Evolutionary conservation across 2,113 vertebrate genomes (phyloP).

Genomic region (Butorides virescens): DNA sequence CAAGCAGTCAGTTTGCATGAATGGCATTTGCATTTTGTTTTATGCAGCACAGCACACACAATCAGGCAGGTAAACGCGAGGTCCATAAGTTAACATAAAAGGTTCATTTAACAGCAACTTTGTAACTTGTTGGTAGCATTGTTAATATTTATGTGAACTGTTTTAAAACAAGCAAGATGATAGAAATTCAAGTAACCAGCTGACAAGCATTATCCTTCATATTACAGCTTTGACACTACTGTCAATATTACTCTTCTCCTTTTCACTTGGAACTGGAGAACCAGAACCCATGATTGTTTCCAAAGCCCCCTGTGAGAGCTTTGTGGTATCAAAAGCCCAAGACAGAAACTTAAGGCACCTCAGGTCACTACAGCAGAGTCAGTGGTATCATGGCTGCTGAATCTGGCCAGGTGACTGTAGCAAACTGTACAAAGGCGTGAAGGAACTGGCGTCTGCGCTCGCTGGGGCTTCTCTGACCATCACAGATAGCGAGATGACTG

Average conservation of each 20-base stretch:
- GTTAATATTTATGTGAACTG: neutral
- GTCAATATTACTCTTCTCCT: neutral
- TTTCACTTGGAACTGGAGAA: slow-evolving; percentile 51
- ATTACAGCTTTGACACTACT: neutral
- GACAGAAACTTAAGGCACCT: slow-evolving; percentile 58
- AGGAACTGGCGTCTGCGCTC: slow-evolving; percentile 68
- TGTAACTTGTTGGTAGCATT: neutral
- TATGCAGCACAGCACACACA: neutral
- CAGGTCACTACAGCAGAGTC: slow-evolving; percentile 48
- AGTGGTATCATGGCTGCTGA: slow-evolving; percentile 68
- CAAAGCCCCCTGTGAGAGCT: slow-evolving; percentile 57
- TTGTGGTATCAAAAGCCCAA: slow-evolving; percentile 60
- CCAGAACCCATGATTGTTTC: slow-evolving; percentile 62
- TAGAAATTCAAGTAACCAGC: neutral
- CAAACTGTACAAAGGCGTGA: slow-evolving; percentile 68
- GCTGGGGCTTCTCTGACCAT: slow-evolving; percentile 62
- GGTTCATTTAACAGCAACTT: neutral
- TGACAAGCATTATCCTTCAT: neutral
- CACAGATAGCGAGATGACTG: slow-evolving; percentile 59
- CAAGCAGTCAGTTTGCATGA: neutral
- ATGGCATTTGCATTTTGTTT: rapidly evolving
- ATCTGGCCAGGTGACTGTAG: slow-evolving; percentile 64
- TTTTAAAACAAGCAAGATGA: neutral
- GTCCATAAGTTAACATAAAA: neutral
- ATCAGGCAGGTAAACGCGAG: neutral